A percentile compares a stretch with the other conserved stretches of the same genome.
These are phyloP conservation scores for Corythaixoides concolor DNA, from an alignment of 2,113 vertebrate species.

Conservation along the genomic window DNA sequence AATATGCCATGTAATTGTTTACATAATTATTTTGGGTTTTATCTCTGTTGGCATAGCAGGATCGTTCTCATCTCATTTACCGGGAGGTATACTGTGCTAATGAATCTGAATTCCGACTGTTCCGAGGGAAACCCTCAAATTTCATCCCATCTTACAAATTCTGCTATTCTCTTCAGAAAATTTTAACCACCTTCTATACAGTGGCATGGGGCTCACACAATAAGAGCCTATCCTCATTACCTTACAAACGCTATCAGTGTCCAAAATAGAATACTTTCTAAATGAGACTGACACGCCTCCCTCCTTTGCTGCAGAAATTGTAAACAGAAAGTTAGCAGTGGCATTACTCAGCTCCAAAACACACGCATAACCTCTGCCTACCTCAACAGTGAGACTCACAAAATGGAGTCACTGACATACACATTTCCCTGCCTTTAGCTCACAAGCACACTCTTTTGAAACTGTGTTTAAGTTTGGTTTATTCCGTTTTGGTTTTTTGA, in stretches of 20 bases:
- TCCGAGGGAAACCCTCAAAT: background rate
- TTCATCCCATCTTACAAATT: background rate
- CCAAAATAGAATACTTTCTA: background rate
- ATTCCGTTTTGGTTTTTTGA: accelerated
- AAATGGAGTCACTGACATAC: slow-evolving; percentile 3
- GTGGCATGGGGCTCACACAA: background rate
- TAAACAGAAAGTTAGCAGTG: background rate
- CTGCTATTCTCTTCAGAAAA: background rate
- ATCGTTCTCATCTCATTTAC: background rate
- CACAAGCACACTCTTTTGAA: background rate
- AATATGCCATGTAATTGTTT: background rate
- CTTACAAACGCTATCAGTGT: background rate
- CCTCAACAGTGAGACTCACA: background rate
- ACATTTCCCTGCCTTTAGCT: background rate
- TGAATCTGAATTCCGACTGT: background rate
- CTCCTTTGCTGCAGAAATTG: background rate
- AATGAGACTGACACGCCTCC: background rate
- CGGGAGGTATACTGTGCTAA: background rate
- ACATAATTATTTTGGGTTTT: background rate
- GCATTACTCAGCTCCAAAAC: background rate
- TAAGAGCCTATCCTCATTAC: background rate
- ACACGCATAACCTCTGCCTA: background rate
- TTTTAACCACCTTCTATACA: background rate
- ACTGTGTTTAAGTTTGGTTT: background rate
- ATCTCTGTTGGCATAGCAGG: background rate